Evolutionary conservation across 2,797 vertebrate genomes (phyloP).

Genomic region (Danio choprae): DNA sequence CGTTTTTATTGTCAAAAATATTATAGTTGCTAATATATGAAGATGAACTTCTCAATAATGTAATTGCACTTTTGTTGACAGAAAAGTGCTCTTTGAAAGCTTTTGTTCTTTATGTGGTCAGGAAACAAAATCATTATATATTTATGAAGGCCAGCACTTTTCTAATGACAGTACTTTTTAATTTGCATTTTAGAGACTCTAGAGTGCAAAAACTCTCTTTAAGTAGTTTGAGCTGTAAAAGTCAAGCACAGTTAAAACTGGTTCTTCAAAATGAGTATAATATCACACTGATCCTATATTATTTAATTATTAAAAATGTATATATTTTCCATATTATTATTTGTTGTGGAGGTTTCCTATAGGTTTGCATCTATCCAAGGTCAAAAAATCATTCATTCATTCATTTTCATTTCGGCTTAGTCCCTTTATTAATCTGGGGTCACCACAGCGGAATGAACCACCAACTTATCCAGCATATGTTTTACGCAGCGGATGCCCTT

Average conservation of each 20-base stretch:
- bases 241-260: background rate
- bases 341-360: no score
- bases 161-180: background rate
- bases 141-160: background rate
- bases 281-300: background rate
- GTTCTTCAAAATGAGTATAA: background rate
- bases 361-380: no score
- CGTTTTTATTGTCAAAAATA: background rate
- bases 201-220: no score
- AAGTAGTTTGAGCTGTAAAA: background rate
- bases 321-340: no score
- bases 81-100: background rate
- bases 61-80: background rate
- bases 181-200: background rate
- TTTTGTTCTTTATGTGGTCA: background rate
- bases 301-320: no score
- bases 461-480: no score
- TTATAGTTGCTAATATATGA: background rate
- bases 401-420: no score
- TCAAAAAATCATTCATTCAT: no score
- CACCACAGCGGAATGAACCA: no score
- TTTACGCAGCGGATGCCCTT: no score
- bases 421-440: no score
- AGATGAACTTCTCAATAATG: background rate
- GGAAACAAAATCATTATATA: constrained; percentile 12